These are phyloP conservation scores for Tetanocera ferruginea DNA, from an alignment of 2,888 invertebrate species.

Conservation along the genomic window DNA sequence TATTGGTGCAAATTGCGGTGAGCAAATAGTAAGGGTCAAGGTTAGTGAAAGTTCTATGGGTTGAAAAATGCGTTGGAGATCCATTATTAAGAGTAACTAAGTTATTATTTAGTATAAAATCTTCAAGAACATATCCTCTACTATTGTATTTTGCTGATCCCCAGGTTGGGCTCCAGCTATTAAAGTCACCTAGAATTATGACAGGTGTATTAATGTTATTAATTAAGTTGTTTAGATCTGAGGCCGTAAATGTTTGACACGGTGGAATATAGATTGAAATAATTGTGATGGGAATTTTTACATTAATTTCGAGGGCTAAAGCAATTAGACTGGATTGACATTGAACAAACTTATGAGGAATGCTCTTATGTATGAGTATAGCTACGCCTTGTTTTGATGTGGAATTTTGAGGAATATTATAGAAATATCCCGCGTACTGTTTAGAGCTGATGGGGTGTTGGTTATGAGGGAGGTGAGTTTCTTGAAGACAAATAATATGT, in stretches of 20 bases:
- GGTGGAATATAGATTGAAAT: conserved; percentile 29
- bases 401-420: conserved; percentile 6
- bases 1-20: conserved; percentile 23
- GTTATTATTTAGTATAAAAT: not conserved
- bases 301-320: conserved; percentile 15
- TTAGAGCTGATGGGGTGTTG: conserved; percentile 19
- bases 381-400: conserved; percentile 35
- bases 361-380: conserved; percentile 29
- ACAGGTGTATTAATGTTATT: not conserved
- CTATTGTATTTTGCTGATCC: not conserved
- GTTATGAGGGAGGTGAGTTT: conserved; percentile 29
- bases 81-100: not conserved
- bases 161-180: not conserved
- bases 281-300: conserved; percentile 5
- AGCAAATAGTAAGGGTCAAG: conserved; percentile 32
- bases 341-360: conserved; percentile 6
- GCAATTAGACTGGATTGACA: conserved; percentile 3
- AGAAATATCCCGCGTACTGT: conserved; percentile 24
- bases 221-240: not conserved
- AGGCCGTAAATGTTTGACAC: not conserved
- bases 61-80: no score
- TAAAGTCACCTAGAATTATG: not conserved
- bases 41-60: conserved; percentile 27
- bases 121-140: not conserved
- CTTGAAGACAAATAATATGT: conserved; percentile 30